Percentiles rank a stretch among this genome's conserved stretches.
Conservation (phyloP, 2,888 invertebrate genomes). For the Fragum sueziense region DNA sequence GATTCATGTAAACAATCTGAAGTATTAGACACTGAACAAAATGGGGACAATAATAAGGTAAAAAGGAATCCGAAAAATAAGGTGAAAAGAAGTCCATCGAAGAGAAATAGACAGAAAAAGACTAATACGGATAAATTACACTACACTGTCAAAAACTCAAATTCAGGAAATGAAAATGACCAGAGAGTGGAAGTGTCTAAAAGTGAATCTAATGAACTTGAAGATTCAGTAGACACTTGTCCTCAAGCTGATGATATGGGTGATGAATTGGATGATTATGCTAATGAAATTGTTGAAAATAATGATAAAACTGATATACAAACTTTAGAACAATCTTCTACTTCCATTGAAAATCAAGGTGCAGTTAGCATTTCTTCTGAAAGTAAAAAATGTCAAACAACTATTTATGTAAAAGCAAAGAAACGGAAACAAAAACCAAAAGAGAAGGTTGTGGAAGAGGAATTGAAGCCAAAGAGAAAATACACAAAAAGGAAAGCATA, state of each 20-base stretch:
- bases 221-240: not conserved
- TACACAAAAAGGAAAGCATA: constrained; percentile 42
- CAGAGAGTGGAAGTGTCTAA: not conserved
- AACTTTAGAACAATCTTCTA: not conserved
- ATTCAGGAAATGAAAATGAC: not conserved
- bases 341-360: not conserved
- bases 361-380: not conserved
- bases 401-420: not conserved
- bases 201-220: not conserved
- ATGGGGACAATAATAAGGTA: too few species aligned
- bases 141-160: too few species aligned
- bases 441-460: constrained; percentile 3
- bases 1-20: too few species aligned
- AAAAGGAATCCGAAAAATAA: too few species aligned
- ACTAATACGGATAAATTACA: too few species aligned
- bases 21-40: too few species aligned
- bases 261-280: not conserved
- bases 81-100: too few species aligned
- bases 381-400: not conserved
- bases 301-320: not conserved
- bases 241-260: not conserved
- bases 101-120: too few species aligned
- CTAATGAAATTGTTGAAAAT: not conserved
- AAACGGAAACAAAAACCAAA: not conserved
- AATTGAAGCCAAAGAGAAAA: constrained; percentile 11